These are phyloP conservation scores for Grapholita molesta DNA, from an alignment of 1,140 invertebrate species.

Conservation along the genomic window DNA sequence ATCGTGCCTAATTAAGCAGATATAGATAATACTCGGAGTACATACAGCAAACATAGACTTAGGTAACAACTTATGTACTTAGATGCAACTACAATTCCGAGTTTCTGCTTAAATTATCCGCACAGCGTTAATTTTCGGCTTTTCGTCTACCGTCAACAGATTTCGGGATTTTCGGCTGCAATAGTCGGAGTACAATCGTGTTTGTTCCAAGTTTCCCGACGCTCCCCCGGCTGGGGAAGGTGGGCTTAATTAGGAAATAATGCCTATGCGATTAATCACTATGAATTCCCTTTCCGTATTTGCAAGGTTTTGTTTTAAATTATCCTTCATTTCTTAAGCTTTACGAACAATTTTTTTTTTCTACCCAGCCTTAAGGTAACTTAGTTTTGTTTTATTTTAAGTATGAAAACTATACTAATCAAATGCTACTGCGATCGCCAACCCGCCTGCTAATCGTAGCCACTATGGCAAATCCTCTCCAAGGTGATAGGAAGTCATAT, in stretches of 20 bases:
- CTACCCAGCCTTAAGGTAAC: no score
- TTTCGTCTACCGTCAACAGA: conserved; percentile 29
- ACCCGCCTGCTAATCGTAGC: no score
- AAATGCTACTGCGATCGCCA: no score
- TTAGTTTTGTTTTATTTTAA: no score
- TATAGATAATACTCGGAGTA: not conserved
- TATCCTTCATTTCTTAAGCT: no score
- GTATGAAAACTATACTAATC: no score
- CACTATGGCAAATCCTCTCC: no score
- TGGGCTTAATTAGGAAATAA: conserved; percentile 74
- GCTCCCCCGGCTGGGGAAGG: conserved; percentile 53
- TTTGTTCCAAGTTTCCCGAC: conserved; percentile 46
- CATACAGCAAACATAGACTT: not conserved
- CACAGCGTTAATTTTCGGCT: conserved; percentile 35
- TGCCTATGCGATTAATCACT: conserved; percentile 72
- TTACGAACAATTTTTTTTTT: no score
- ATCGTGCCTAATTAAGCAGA: not conserved
- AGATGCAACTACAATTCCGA: conserved; percentile 15
- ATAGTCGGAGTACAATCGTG: conserved; percentile 33
- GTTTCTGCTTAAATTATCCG: conserved; percentile 31
- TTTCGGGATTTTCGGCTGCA: conserved; percentile 41
- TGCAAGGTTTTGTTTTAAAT: conserved; percentile 36
- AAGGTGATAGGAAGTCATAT: no score
- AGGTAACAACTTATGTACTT: conserved; percentile 2
- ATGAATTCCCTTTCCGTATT: conserved; percentile 37